Evolutionary conservation across 1,140 invertebrate genomes (phyloP).

Genomic region (Halictus rubicundus): DNA sequence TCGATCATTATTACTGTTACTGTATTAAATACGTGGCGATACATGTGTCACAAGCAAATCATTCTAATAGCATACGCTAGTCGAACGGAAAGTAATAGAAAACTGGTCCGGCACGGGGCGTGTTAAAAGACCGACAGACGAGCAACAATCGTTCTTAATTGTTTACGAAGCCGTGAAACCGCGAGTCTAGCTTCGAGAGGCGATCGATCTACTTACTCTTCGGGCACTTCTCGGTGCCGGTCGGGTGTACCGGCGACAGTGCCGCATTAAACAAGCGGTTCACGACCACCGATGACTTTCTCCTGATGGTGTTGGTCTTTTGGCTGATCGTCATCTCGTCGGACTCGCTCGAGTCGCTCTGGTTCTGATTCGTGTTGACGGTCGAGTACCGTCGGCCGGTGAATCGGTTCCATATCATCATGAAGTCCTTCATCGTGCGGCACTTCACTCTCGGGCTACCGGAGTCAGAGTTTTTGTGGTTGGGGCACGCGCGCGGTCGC

Average conservation of each 20-base stretch:
- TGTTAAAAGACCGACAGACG: no score
- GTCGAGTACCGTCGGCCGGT: constrained; percentile 78
- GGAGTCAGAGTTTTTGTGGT: not conserved
- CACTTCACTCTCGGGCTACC: not conserved
- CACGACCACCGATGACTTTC: constrained; percentile 80
- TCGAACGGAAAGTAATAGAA: no score
- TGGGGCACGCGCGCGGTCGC: not conserved
- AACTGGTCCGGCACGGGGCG: no score
- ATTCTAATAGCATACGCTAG: no score
- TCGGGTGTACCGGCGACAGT: constrained; percentile 72
- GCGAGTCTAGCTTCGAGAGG: no score
- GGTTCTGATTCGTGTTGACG: constrained; percentile 74
- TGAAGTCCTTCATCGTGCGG: constrained; percentile 81
- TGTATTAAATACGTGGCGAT: no score
- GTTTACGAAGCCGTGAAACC: no score
- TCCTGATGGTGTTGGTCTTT: constrained; percentile 66
- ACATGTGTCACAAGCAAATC: no score
- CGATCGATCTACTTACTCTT: constrained; percentile 79
- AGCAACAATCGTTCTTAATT: no score
- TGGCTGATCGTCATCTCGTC: constrained; percentile 69
- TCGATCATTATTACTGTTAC: no score
- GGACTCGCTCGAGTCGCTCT: constrained; percentile 69
- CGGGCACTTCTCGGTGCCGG: constrained; percentile 72
- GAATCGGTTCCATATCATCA: constrained; percentile 81
- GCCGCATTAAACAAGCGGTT: constrained; percentile 81